These are phyloP conservation scores for Centropus unirufus DNA, from an alignment of 2,113 vertebrate species.

Conservation along the genomic window DNA sequence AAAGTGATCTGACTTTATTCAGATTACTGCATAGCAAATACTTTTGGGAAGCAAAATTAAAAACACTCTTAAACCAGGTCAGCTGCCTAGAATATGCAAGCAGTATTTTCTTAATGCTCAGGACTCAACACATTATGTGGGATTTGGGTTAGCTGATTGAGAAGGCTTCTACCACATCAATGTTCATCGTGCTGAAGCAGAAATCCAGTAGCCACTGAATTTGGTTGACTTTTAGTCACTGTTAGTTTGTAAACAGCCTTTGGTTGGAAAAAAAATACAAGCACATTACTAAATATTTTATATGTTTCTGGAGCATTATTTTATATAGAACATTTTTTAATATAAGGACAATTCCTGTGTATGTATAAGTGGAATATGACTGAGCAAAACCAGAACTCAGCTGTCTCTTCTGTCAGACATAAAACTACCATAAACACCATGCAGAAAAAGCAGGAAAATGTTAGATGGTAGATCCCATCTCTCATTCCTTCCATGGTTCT, in stretches of 20 bases:
- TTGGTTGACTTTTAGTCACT: not conserved
- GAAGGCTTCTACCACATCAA: not conserved
- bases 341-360: not conserved
- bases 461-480: not conserved
- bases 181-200: not conserved
- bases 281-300: not conserved
- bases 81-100: not conserved
- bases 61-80: not conserved
- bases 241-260: not conserved
- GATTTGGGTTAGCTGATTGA: not conserved
- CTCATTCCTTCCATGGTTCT: not conserved
- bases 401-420: not conserved
- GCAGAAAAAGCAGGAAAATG: not conserved
- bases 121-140: not conserved
- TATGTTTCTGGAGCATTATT: not conserved
- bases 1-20: not conserved
- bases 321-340: not conserved
- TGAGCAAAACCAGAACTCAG: not conserved
- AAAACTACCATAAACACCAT: not conserved
- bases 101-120: not conserved
- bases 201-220: not conserved
- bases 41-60: not conserved
- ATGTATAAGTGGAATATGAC: not conserved
- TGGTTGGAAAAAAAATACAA: not conserved
- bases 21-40: not conserved